Evolutionary conservation across 2,797 vertebrate genomes (phyloP).

Genomic region (Yasuhikotakia modesta): DNA sequence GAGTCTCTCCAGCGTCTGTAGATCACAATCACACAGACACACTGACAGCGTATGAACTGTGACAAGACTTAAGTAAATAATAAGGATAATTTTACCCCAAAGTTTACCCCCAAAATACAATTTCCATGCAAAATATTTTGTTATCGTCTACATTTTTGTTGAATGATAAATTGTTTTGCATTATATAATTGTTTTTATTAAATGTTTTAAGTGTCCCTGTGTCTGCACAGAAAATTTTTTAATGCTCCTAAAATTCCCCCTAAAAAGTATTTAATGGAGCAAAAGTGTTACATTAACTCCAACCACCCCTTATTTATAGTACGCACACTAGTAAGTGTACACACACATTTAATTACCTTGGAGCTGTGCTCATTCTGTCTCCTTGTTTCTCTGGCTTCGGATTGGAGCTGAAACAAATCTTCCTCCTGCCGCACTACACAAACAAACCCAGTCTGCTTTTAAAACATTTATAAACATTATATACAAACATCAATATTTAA

Average conservation of each 20-base stretch:
- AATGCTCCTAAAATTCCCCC: too few species aligned
- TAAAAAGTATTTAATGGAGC: too few species aligned
- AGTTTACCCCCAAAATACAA: too few species aligned
- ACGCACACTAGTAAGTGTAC: not conserved
- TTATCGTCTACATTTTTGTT: too few species aligned
- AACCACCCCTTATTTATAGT: not conserved
- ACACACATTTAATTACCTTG: slow-evolving; percentile 67
- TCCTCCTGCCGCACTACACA: slow-evolving; percentile 76
- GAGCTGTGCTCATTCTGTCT: slow-evolving; percentile 74
- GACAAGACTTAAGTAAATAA: too few species aligned
- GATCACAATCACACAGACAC: slow-evolving; percentile 24
- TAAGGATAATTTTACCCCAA: too few species aligned
- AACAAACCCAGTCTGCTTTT: slow-evolving; percentile 18
- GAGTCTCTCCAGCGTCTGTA: slow-evolving; percentile 77
- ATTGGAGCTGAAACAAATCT: slow-evolving; percentile 74
- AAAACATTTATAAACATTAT: slow-evolving; percentile 1
- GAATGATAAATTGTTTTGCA: too few species aligned
- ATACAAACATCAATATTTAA: slow-evolving; percentile 6
- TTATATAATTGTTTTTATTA: too few species aligned
- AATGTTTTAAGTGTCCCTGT: too few species aligned
- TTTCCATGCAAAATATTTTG: too few species aligned
- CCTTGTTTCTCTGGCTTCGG: slow-evolving; percentile 75
- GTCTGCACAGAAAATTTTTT: too few species aligned
- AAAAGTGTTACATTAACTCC: slow-evolving; percentile 18
- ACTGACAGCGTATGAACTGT: not conserved